Conservation (phyloP, 53 echinoderm and acorn worm genomes). For the Hippasteria phrygiana region DNA sequence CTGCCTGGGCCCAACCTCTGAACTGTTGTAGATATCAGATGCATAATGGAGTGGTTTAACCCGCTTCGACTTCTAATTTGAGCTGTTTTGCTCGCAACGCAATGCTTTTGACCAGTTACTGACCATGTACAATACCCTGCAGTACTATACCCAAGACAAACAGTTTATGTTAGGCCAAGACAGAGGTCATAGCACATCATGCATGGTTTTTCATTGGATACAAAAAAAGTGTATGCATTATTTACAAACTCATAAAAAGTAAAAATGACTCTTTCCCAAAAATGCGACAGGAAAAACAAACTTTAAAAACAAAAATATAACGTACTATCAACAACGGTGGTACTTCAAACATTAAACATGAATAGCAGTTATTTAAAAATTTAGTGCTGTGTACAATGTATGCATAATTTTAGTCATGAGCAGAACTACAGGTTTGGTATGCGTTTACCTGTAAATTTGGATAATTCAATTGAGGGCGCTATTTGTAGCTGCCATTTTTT, state of each 20-base stretch:
- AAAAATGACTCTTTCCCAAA: slow-evolving; percentile 34
- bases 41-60: neutral
- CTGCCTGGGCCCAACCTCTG: neutral
- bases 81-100: too few relatives aligned
- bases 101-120: neutral
- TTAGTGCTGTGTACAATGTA: too few relatives aligned
- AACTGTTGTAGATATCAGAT: neutral
- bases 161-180: neutral
- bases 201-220: slow-evolving; percentile 23
- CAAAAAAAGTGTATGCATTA: slow-evolving; percentile 34
- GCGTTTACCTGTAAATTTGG: too few relatives aligned
- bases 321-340: neutral
- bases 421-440: neutral
- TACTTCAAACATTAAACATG: slow-evolving; percentile 15
- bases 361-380: too few relatives aligned
- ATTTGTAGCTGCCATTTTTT: too few relatives aligned
- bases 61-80: neutral
- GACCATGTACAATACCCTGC: neutral
- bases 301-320: slow-evolving; percentile 1
- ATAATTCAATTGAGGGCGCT: too few relatives aligned
- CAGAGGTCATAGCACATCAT: neutral
- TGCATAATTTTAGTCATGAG: neutral
- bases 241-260: slow-evolving; percentile 66
- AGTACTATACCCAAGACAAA: neutral
- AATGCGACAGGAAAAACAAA: neutral